Conservation (phyloP, 2,888 invertebrate genomes). For the Caenorhabditis zanzibari region DNA sequence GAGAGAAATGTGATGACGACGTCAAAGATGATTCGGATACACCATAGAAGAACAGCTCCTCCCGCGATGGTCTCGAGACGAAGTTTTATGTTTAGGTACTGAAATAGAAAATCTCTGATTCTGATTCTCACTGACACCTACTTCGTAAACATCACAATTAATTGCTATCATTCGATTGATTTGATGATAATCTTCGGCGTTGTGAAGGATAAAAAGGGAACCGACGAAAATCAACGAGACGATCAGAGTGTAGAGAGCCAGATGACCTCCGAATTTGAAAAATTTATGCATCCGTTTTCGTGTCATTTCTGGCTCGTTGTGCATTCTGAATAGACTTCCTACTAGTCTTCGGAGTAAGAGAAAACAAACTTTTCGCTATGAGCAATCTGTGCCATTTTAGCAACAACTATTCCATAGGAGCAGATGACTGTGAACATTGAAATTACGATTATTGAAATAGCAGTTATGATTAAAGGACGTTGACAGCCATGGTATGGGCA, state of each 20-base stretch:
- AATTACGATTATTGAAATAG: conserved; percentile 69
- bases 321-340: conserved; percentile 72
- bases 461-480: conserved; percentile 72
- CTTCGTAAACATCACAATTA: conserved; percentile 73
- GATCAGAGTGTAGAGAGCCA: conserved; percentile 71
- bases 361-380: conserved; percentile 64
- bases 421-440: conserved; percentile 69
- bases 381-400: conserved; percentile 67
- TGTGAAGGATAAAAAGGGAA: conserved; percentile 67
- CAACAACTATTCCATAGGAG: conserved; percentile 70
- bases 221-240: conserved; percentile 69
- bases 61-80: conserved; percentile 74
- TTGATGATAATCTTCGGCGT: conserved; percentile 66
- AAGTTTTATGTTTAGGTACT: conserved; percentile 74
- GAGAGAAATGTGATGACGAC: conserved; percentile 69
- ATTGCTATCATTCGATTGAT: conserved; percentile 64
- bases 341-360: too few relatives aligned
- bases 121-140: conserved; percentile 24
- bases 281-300: conserved; percentile 69
- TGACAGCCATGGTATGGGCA: conserved; percentile 74
- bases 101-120: too few relatives aligned
- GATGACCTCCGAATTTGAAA: conserved; percentile 72
- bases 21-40: conserved; percentile 75
- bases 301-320: conserved; percentile 73
- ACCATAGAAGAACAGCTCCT: conserved; percentile 76